Evolutionary conservation across 1,140 invertebrate species (phyloP), one percentile per base, ranked within the genome.

Genomic region (Arion vulgaris): DNA sequence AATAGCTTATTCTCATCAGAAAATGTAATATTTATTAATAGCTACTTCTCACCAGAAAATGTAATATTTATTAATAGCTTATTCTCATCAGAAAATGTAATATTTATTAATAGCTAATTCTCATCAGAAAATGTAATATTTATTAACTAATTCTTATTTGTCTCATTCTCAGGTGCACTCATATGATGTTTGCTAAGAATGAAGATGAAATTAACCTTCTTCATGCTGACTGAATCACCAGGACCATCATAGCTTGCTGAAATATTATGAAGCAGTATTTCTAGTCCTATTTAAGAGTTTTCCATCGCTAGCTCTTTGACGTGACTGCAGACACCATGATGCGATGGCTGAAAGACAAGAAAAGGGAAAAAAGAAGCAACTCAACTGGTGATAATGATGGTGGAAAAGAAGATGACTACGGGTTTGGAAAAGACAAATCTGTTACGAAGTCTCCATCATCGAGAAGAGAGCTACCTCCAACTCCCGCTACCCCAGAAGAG

Each of bases 331-430:
- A 36, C 80, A 81, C 72, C 19, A 88, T 88, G 87, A 84, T 88
- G 49, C 85, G 86, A 66, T 88, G 87, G 87, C 81, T 88, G 72
- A 88, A 86, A 57, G 87, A 86, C 62, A 83, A 85, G 49, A 83
- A 84, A 68, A 77, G 68, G 41, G 83, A 84, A 69, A 85, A 82
- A 57, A 45, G 32, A n/a, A 45, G 53, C 32, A 73, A 36, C 69
- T 71, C 57, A 32, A 26, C 75, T 9, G 41, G 51, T 17, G 66
- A 81, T 0, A 83, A 73, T 36, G 83, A 81, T 2, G 77, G 81
- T n/a, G 81, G 57, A n/a, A 76, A 80, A 0, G 81, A 83, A 0
- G 85, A 85, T 34, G 87, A 88, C 71, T 88, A 88, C 71, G 87
- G 87, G 0, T 88, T 88, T 76, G 80, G 83, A 45, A 81, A 84